phyloP scores from a whole-genome alignment of 2,888 invertebrate genomes.

The Leptothorax acervorum region DNA sequence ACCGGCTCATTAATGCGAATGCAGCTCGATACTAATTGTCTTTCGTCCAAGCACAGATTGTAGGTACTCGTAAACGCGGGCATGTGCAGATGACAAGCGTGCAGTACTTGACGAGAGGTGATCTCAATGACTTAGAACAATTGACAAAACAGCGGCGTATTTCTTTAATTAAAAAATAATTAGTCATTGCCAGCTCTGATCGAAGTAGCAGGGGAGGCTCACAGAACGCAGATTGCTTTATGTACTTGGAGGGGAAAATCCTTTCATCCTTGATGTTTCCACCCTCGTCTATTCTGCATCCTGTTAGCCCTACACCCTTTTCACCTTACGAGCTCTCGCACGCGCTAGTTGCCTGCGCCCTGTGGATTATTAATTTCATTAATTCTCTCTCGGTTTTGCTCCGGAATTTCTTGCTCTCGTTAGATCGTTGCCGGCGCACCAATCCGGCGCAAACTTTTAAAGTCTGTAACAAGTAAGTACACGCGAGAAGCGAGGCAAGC shows the following conservation, averaged over 20 bases:
- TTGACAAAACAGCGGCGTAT: constrained; percentile 50
- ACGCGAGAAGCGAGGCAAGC: constrained; percentile 17
- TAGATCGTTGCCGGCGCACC: constrained; percentile 36
- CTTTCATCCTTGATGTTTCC: constrained; percentile 47
- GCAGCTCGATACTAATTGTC: background rate
- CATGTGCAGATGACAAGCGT: constrained; percentile 7
- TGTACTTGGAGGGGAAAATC: constrained; percentile 58
- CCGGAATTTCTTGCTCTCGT: constrained; percentile 65
- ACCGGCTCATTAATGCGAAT: background rate
- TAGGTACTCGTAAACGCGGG: background rate
- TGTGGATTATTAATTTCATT: constrained; percentile 78
- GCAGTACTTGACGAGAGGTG: background rate
- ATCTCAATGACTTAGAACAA: background rate
- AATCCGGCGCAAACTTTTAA: constrained; percentile 53
- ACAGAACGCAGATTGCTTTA: constrained; percentile 60
- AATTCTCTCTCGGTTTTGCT: constrained; percentile 67
- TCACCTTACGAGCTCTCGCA: constrained; percentile 38
- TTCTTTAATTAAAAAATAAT: constrained; percentile 79
- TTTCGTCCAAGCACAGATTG: background rate
- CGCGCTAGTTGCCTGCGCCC: constrained; percentile 24
- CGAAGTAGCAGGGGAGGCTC: constrained; percentile 60
- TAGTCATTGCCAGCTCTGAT: constrained; percentile 69
- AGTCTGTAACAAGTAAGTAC: constrained; percentile 53
- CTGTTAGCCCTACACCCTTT: constrained; percentile 49
- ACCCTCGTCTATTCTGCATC: constrained; percentile 56